Base-by-base conservation (phyloP, 2,113 vertebrate genomes). In the Epinephelus moara region DNA sequence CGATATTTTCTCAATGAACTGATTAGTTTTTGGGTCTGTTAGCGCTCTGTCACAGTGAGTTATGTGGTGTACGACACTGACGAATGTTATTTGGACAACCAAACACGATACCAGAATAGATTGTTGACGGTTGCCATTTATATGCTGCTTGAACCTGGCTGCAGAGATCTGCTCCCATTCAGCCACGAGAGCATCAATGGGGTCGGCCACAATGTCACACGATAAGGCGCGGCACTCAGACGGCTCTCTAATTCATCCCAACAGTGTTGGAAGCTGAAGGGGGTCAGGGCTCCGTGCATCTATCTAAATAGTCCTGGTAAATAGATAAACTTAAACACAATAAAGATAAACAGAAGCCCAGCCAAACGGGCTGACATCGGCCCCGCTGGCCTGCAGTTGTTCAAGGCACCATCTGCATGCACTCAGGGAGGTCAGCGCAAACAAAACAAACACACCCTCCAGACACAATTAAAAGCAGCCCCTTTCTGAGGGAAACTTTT, bases 401-500 rank as follows among this genome's bases (percentile, higher is more conserved):
- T 85, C 47, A 14, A 53, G 57, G 84, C 80, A 80, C 75, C 84
- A 91, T 90, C 80, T 89, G 85, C 74, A 70, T 85, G 67, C 70
- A 80, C 72, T 75, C 73, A 47, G 80, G 84, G 85, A 85, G 83
- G 86, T 89, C 79, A 75, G 62, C 64, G 37, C 25, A 69, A 33
- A 57, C 49, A 88, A 85, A 87, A 86, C 80, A 89, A 85, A 90
- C 67, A 75, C 59, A 86, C 80, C 90, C 86, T 88, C 63, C 60
- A 83, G 90, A 81, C 64, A 92, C 86, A 92, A 91, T 93, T 93
- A 91, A 89, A 89, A 89, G 57, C 52, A 71, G 73, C 23, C 55
- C 40, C 68, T 81, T 79, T 80, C 62, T 25, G 69, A 37, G n/a
- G 62, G 37, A 76, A 88, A 89, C 83, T 70, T 73, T 86, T 84